Evolutionary conservation across 2,113 vertebrate genomes (phyloP).

Genomic region (Pimephales promelas): DNA sequence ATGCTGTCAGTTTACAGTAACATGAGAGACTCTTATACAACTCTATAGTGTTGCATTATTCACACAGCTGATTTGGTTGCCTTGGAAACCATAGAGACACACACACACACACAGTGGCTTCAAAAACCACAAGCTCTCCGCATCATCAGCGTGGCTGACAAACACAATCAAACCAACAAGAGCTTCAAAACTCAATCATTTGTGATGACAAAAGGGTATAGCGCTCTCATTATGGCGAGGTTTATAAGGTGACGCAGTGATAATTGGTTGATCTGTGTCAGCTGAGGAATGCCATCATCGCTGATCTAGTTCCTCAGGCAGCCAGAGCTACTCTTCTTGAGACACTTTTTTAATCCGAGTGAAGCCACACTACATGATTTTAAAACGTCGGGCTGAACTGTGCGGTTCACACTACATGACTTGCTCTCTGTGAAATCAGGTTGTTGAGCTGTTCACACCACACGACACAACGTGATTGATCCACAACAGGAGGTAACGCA

Average conservation of each 20-base stretch:
- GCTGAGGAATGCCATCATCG: neutral
- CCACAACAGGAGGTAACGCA: too few relatives aligned
- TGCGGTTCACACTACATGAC: too few relatives aligned
- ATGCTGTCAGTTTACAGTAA: conserved; percentile 29
- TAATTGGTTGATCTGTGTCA: conserved; percentile 49
- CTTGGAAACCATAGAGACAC: conserved; percentile 45
- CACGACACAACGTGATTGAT: too few relatives aligned
- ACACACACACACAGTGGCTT: neutral
- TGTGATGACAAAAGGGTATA: conserved; percentile 32
- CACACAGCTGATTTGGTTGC: conserved; percentile 45
- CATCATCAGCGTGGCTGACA: neutral
- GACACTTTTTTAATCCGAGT: neutral
- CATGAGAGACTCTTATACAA: conserved; percentile 23
- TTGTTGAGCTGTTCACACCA: too few relatives aligned
- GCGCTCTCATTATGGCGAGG: conserved; percentile 31
- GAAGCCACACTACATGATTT: too few relatives aligned
- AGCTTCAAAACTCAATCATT: conserved; percentile 32
- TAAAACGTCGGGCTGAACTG: too few relatives aligned
- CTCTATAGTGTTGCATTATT: conserved; percentile 38
- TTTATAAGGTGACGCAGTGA: conserved; percentile 29
- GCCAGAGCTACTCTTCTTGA: neutral
- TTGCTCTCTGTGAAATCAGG: too few relatives aligned
- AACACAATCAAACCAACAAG: conserved; percentile 32
- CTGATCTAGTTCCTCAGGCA: conserved; percentile 4
- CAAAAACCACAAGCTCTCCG: neutral